These are phyloP conservation scores for Mionectes macconnelli DNA, from an alignment of 2,113 vertebrate species.

Conservation along the genomic window DNA sequence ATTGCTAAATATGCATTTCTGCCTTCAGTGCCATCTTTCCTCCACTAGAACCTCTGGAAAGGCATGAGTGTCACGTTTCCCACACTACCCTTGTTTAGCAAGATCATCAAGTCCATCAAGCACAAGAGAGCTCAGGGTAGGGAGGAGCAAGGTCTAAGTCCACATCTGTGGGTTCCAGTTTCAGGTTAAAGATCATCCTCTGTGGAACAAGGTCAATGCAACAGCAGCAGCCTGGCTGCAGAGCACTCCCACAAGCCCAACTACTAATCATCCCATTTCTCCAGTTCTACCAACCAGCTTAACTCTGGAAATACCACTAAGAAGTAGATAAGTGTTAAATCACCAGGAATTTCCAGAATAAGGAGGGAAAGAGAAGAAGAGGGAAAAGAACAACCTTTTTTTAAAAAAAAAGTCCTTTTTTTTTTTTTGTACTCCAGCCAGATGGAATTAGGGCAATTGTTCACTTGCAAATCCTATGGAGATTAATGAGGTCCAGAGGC, in stretches of 20 bases:
- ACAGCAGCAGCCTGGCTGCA: conserved; percentile 44
- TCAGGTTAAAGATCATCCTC: conserved; percentile 63
- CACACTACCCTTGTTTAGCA: no score
- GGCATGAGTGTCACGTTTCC: no score
- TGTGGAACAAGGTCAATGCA: conserved; percentile 66
- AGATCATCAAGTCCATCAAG: conserved; percentile 64
- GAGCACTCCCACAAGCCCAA: conserved; percentile 64
- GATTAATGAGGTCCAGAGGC: conserved; percentile 76
- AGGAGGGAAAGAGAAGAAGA: conserved; percentile 62
- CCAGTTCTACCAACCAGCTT: conserved; percentile 69
- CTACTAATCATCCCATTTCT: conserved; percentile 69
- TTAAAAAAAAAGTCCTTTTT: not conserved
- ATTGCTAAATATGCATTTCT: no score
- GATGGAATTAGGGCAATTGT: conserved; percentile 77
- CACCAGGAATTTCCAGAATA: conserved; percentile 71
- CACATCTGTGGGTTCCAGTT: conserved; percentile 70
- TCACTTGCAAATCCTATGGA: conserved; percentile 74
- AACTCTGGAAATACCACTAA: conserved; percentile 76
- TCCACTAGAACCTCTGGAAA: no score
- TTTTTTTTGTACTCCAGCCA: conserved; percentile 61
- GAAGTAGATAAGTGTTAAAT: conserved; percentile 73
- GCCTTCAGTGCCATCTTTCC: no score
- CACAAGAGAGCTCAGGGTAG: conserved; percentile 23
- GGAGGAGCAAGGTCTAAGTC: conserved; percentile 52
- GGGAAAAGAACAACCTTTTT: conserved; percentile 16